Base-by-base conservation (phyloP, 1,140 invertebrate genomes). In the Elymnias hypermnestra region DNA sequence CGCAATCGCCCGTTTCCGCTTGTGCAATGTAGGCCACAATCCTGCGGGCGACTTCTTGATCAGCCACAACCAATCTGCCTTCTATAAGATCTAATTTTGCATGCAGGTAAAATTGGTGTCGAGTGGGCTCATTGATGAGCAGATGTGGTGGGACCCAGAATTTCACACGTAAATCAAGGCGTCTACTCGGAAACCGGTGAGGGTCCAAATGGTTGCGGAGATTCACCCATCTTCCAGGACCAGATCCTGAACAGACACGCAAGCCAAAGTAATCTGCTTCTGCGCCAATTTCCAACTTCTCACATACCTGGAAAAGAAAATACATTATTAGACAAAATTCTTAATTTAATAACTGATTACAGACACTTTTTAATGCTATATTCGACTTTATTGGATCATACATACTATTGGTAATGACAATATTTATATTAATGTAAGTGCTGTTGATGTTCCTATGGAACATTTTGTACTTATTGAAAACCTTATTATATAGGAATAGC, bases 81-180 rank as follows among this genome's bases (percentile, higher is more conserved):
- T 94, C 92, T 15, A 91, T 81, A 15, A 96, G 83, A 62, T 95
- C 93, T 1, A 91, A 79, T 54, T 91, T 90, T 0, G 94, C 92
- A 73, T 96, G 92, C 13, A 95, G 88, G 68, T 94, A 97, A 75
- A 96, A 96, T 66, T 94, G 90, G 77, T 95, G 93, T 40, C 93
- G 90, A 10, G 94, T 95, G 8, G 91, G 90, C 68, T 95, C 93
- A 79, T 95, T 94, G 26, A 95, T 89, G 36, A 97, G 88, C 44
- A 92, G 89, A 86, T 96, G 94, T 6, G 95, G 95, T 1, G 94
- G 93, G 23, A 97, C 94, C 93, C 94, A 96, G 87, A 96, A 96
- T 74, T 97, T 96, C 90, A 87, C 93, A 65, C 79, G 91, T 57
- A 86, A 87, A 67, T 87, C 94, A 76, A 91, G 79, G 37, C 87